Evolutionary conservation across 2,888 invertebrate genomes (phyloP).

Genomic region (Fragum fragum): DNA sequence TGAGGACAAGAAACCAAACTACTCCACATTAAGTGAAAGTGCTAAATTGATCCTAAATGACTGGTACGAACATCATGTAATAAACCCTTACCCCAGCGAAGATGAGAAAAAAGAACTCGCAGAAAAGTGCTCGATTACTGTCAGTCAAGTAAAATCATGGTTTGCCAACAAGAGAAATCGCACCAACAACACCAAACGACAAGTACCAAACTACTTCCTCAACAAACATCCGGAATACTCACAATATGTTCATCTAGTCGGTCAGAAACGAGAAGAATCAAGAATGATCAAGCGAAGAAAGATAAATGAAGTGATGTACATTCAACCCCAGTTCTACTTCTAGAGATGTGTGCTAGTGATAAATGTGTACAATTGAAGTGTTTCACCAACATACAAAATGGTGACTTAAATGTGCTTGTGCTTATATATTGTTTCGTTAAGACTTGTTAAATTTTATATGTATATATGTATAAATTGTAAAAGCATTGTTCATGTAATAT

Average conservation of each 20-base stretch:
- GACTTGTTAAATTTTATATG: slow-evolving; percentile 2
- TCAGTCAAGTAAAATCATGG: slow-evolving; percentile 81
- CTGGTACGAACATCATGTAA: slow-evolving; percentile 76
- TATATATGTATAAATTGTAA: slow-evolving; percentile 7
- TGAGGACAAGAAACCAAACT: slow-evolving; percentile 57
- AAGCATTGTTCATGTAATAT: no score
- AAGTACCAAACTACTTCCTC: slow-evolving; percentile 80
- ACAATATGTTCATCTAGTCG: slow-evolving; percentile 73
- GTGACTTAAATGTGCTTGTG: background rate
- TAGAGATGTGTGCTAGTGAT: slow-evolving; percentile 22
- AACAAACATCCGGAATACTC: slow-evolving; percentile 76
- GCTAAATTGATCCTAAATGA: slow-evolving; percentile 71
- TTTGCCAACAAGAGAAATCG: slow-evolving; percentile 82
- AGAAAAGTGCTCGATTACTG: slow-evolving; percentile 69
- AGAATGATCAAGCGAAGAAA: slow-evolving; percentile 57
- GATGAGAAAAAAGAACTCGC: slow-evolving; percentile 78
- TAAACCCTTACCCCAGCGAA: slow-evolving; percentile 78
- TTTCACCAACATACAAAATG: no score
- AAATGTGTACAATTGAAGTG: no score
- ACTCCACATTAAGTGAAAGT: slow-evolving; percentile 66
- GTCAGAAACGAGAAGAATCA: slow-evolving; percentile 69
- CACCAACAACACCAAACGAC: slow-evolving; percentile 78
- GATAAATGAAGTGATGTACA: slow-evolving; percentile 59
- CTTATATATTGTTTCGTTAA: background rate
- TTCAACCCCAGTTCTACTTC: slow-evolving; percentile 66